Evolutionary conservation across 2,888 invertebrate species (phyloP), one percentile per base, ranked within the genome.

Genomic region (Cancer borealis): DNA sequence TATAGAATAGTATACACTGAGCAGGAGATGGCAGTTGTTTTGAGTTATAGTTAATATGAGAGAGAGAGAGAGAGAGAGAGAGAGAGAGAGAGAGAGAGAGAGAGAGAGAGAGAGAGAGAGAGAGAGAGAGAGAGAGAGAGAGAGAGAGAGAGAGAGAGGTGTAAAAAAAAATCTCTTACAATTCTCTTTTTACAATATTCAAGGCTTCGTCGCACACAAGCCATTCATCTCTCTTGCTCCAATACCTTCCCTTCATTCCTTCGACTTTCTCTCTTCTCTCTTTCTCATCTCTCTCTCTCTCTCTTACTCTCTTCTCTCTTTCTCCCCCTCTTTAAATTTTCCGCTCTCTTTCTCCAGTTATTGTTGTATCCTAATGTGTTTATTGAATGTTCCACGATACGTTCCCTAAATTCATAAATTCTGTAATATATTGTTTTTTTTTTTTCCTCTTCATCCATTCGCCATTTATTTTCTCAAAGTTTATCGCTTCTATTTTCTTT

Each of bases 81-180:
- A 49, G 49, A 49, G 49, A 49, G 1, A 49, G 49, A 49, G 49
- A 49, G 49, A 49, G 49, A 49, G 49, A 49, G 12, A 49, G 8
- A 12, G 12, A 49, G 12, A 12, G 10, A 12, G 8, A 12, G 49
- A 49, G 49, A 12, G 54, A 73, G 73, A 73, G 73, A 73, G 73
- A 73, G 73, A 73, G 79, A 79, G 79, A 79, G 79, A 79, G 79
- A 79, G 79, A 79, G 79, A 79, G 79, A 79, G 79, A 79, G 79
- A 79, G 79, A 79, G 79, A 79, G 79, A 79, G 79, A 79, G 79
- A 79, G 79, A 79, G 79, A 79, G 21, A 21, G 10, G 14, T 10
- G 12, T 3, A 79, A 12, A 30, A 30, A 30, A 30, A 79, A 12
- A 30, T 30, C 79, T 30, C 79, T 79, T 10, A 79, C 79, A 66